Base-by-base conservation (phyloP, 2,888 invertebrate species). In the Torymus texanus region DNA sequence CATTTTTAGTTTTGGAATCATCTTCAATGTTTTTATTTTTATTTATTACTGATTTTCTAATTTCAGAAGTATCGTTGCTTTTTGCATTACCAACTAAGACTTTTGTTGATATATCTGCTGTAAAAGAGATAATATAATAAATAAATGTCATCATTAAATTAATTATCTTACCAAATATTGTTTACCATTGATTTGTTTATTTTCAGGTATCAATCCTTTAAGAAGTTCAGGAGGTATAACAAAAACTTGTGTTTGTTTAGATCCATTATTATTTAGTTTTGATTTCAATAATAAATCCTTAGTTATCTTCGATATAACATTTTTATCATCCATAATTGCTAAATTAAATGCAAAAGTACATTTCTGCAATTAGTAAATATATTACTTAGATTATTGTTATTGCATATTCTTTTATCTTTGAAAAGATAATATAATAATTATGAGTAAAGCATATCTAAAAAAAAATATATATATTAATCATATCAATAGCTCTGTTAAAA, bases 221-320 rank as follows among this genome's bases (percentile, higher is more conserved):
- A 84, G 81, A 24, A 83, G 29, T 70, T 82, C 80, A 51, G 83
- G 81, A 18, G 82, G 67, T 51, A 83, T 14, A 75, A 82, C 71
- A 62, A 84, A 83, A 78, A 84, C 83, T 74, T 79, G 81, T 41
- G 78, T 82, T 18, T 70, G 56, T 51, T 24, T 74, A 11, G 66
- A 11, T 53, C 58, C 68, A 67, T 13, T 71, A 59, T 14, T 58
- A 18, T 58, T 74, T 51, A 14, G 41, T n/a, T 12, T 10, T 21
- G 63, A 63, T 62, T 62, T 12, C 41, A 51, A 13, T 16, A 16
- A 13, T 18, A 18, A 21, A 67, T 78, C n/a, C 14, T 62, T 56
- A 24, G 13, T 55, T 55, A 29, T n/a, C 56, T 56, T 56, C 8
- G n/a, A 1, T 63, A 21, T 4, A 11, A 62, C 14, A 24, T 70